Conservation (phyloP, 2,113 vertebrate genomes). For the Oryzias celebensis region DNA sequence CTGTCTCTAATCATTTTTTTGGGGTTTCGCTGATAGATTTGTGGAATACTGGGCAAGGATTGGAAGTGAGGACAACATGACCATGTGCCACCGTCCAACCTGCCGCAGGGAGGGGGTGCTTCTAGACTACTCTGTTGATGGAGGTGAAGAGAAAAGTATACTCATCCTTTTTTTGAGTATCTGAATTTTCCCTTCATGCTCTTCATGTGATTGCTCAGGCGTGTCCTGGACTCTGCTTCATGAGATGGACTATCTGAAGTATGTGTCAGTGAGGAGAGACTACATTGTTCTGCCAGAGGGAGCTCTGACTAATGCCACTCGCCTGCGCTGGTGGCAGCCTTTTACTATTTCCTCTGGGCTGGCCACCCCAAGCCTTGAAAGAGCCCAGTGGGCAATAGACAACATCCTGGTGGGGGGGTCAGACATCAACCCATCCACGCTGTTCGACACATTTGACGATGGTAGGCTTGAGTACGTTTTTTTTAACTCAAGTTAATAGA, state of each 20-base stretch:
- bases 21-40: conserved; percentile 78
- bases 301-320: conserved; percentile 90
- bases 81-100: conserved; percentile 90
- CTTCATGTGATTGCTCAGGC: conserved; percentile 70
- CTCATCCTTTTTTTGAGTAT: background rate
- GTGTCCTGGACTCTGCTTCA: conserved; percentile 95
- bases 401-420: conserved; percentile 96
- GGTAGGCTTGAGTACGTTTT: conserved; percentile 73
- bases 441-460: conserved; percentile 94
- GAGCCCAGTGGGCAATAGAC: conserved; percentile 96
- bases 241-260: conserved; percentile 98
- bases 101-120: conserved; percentile 95
- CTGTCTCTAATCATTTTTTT: background rate
- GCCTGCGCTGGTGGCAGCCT: conserved; percentile 98
- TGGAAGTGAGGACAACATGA: conserved; percentile 95
- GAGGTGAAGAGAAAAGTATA: conserved; percentile 75
- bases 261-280: conserved; percentile 91
- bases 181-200: background rate
- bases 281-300: conserved; percentile 91
- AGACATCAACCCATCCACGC: conserved; percentile 95
- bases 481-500: background rate
- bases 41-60: conserved; percentile 98
- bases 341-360: conserved; percentile 86
- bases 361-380: conserved; percentile 84
- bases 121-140: conserved; percentile 91